Conservation (phyloP, 53 echinoderm and acorn worm genomes). For the Antedon mediterranea region DNA sequence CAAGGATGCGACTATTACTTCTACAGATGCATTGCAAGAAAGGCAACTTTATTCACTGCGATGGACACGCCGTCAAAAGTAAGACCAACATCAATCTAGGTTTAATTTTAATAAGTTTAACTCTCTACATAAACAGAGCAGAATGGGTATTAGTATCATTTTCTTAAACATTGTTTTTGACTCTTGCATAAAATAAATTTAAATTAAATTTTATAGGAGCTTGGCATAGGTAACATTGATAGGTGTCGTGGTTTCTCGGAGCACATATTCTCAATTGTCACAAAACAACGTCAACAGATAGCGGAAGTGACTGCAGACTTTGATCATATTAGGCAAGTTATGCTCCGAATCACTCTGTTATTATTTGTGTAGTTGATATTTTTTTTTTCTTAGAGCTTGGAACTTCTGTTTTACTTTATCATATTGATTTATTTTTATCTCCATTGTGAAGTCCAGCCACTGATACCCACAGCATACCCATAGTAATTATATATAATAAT, state of each 20-base stretch:
- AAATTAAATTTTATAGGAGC: constrained; percentile 58
- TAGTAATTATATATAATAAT: too few species aligned
- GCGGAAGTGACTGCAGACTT: constrained; percentile 30
- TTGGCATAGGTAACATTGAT: constrained; percentile 79
- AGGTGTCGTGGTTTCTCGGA: constrained; percentile 75
- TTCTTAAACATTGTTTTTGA: too few species aligned
- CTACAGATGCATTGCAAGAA: constrained; percentile 59
- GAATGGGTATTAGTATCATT: too few species aligned
- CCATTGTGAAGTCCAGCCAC: too few species aligned
- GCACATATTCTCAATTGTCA: constrained; percentile 46
- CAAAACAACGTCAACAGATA: constrained; percentile 37
- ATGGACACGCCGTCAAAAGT: constrained; percentile 80
- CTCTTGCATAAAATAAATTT: too few species aligned
- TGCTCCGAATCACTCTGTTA: too few species aligned
- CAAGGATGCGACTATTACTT: constrained; percentile 51
- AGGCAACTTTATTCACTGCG: constrained; percentile 42
- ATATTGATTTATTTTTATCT: too few species aligned
- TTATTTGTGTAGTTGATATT: too few species aligned
- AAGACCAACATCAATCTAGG: background rate
- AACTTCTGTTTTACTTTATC: background rate
- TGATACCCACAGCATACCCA: too few species aligned
- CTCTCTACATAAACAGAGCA: too few species aligned
- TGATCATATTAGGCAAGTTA: constrained; percentile 25
- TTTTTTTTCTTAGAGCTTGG: too few species aligned
- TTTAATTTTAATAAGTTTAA: too few species aligned